A percentile compares a stretch with the other conserved stretches of the same genome.
Evolutionary conservation across 2,797 vertebrate genomes (phyloP).

Genomic region (Neosilurus mollespiculum): DNA sequence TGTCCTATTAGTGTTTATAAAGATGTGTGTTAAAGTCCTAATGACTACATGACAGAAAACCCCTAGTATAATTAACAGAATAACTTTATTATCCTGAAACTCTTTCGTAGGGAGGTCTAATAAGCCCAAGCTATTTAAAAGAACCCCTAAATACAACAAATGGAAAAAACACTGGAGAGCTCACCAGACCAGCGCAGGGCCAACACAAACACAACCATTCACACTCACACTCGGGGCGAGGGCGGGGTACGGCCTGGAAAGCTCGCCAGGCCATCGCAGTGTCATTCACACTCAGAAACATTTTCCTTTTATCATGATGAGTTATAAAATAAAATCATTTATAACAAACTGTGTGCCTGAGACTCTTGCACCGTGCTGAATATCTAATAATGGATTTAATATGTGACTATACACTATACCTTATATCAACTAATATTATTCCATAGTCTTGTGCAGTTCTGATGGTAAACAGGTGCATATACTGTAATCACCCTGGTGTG

Average conservation of each 20-base stretch:
- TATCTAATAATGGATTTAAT: neutral
- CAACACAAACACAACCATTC: too few species aligned
- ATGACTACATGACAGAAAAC: neutral
- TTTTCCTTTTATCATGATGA: too few species aligned
- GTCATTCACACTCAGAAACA: too few species aligned
- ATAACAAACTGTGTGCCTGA: too few species aligned
- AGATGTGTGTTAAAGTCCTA: neutral
- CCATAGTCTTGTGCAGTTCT: neutral
- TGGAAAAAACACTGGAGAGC: too few species aligned
- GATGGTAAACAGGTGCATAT: neutral
- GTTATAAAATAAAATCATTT: too few species aligned
- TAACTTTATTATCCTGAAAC: neutral
- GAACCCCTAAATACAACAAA: neutral
- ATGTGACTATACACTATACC: neutral
- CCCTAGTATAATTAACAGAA: constrained; percentile 7
- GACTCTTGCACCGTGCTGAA: neutral
- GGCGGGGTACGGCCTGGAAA: too few species aligned
- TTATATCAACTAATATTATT: neutral
- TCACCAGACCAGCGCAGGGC: too few species aligned
- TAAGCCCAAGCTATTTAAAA: neutral
- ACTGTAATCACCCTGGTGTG: neutral
- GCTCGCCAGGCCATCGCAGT: too few species aligned
- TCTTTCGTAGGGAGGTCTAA: neutral
- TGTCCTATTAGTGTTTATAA: neutral
- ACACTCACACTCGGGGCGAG: too few species aligned